A percentile compares a stretch with the other conserved stretches of the same genome.
These are phyloP conservation scores for Helicolenus hilgendorfi DNA, from an alignment of 2,797 vertebrate species.

Conservation along the genomic window DNA sequence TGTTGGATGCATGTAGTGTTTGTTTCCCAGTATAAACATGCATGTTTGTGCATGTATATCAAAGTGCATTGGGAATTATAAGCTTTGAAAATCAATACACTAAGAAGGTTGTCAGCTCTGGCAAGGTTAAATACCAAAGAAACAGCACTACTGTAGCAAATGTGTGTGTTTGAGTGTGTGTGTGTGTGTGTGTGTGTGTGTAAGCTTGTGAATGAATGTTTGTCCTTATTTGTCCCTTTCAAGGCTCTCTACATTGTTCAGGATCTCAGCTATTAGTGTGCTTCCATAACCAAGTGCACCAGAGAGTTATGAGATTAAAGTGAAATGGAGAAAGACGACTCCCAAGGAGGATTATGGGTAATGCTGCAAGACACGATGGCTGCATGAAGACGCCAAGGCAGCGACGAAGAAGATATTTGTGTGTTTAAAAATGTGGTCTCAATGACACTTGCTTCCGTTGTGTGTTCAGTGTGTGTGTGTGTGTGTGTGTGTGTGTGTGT, in stretches of 20 bases:
- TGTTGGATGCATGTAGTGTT: background rate
- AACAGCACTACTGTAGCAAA: background rate
- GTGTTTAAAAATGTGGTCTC: background rate
- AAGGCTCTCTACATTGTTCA: background rate
- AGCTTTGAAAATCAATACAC: constrained; percentile 24
- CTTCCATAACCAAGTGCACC: constrained; percentile 2
- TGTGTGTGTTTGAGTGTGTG: constrained; percentile 1
- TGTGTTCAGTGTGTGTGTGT: constrained; percentile 5
- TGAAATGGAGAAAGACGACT: constrained; percentile 42
- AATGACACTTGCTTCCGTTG: background rate
- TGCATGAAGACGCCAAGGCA: background rate
- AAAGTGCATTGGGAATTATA: background rate
- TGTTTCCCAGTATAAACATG: background rate
- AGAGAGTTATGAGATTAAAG: constrained; percentile 46
- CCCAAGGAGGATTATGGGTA: constrained; percentile 44
- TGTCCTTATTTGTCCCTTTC: constrained; percentile 28
- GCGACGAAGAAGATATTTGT: background rate
- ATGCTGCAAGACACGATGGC: constrained; percentile 16
- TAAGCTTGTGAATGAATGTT: background rate
- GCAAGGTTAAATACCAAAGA: constrained; percentile 21
- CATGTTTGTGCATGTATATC: background rate
- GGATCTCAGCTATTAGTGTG: constrained; percentile 1
- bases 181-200: constrained; percentile 3
- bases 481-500: constrained; percentile 4
- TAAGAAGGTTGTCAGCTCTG: constrained; percentile 9